phyloP scores from a whole-genome alignment of 2,113 vertebrate genomes.

The Conger conger region DNA sequence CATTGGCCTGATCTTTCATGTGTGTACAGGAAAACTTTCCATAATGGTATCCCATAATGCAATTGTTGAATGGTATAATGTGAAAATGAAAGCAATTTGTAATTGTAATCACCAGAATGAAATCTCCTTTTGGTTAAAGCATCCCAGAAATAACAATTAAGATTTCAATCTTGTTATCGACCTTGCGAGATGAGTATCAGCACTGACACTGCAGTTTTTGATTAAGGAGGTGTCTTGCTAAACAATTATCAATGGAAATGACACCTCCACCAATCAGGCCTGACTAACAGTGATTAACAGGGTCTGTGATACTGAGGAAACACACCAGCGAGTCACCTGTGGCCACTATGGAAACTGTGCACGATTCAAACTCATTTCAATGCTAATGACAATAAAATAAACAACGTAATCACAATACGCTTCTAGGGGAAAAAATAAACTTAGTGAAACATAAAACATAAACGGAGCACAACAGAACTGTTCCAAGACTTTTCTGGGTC shows the following conservation, averaged over 20 bases:
- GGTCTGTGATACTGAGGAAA: background rate
- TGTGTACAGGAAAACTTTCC: background rate
- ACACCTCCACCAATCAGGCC: slow-evolving; percentile 33
- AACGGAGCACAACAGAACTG: background rate
- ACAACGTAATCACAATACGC: background rate
- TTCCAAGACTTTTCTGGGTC: background rate
- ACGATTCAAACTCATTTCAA: background rate
- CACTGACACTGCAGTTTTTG: slow-evolving; percentile 17
- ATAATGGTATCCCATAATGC: background rate
- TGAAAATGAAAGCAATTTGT: background rate
- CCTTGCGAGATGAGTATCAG: slow-evolving; percentile 34
- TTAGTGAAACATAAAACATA: background rate
- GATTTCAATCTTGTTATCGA: background rate
- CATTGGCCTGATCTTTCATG: background rate
- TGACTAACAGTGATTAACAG: slow-evolving; percentile 15
- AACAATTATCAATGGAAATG: slow-evolving; percentile 56
- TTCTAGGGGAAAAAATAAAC: background rate
- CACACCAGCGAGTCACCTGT: background rate
- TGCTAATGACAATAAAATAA: background rate
- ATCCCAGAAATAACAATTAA: background rate
- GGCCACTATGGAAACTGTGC: background rate
- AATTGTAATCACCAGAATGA: background rate
- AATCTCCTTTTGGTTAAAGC: background rate
- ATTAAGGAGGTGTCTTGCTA: slow-evolving; percentile 45
- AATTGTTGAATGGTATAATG: background rate